Evolutionary conservation across 2,888 invertebrate genomes (phyloP).

Genomic region (Euclidia mi): DNA sequence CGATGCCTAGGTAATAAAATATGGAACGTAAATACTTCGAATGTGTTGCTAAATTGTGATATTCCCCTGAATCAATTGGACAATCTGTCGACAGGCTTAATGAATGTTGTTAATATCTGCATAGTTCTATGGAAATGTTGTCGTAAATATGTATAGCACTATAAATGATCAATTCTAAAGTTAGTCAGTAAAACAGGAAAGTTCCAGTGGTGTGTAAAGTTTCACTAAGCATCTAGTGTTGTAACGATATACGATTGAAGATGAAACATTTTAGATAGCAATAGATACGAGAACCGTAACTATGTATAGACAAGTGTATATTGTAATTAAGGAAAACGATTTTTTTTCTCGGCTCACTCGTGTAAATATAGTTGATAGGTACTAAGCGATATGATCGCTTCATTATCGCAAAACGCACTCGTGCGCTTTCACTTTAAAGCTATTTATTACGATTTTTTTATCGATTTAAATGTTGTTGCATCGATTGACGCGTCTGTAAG

Average conservation of each 20-base stretch:
- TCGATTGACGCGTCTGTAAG: slow-evolving; percentile 70
- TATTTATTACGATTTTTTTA: slow-evolving; percentile 71
- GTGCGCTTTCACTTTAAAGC: slow-evolving; percentile 70
- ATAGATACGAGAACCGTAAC: slow-evolving; percentile 67
- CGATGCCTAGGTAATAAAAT: slow-evolving; percentile 16
- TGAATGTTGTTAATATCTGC: slow-evolving; percentile 18
- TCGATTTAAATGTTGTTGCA: slow-evolving; percentile 73
- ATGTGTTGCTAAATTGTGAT: slow-evolving; percentile 48
- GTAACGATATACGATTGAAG: slow-evolving; percentile 61
- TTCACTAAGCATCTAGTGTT: slow-evolving; percentile 64
- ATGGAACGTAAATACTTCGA: slow-evolving; percentile 11
- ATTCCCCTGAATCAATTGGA: slow-evolving; percentile 31
- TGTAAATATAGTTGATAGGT: slow-evolving; percentile 81
- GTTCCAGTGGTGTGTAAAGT: slow-evolving; percentile 59
- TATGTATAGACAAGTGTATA: slow-evolving; percentile 77
- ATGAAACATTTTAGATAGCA: slow-evolving; percentile 62
- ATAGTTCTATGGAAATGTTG: slow-evolving; percentile 50
- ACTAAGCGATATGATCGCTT: slow-evolving; percentile 73
- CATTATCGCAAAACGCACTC: slow-evolving; percentile 56
- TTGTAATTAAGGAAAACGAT: slow-evolving; percentile 60
- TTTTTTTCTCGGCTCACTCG: slow-evolving; percentile 71
- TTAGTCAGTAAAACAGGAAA: slow-evolving; percentile 54
- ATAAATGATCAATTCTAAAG: slow-evolving; percentile 38
- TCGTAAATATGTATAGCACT: slow-evolving; percentile 38
- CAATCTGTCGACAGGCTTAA: slow-evolving; percentile 28